Evolutionary conservation across 2,113 vertebrate species (phyloP).

Genomic region (Cromileptes altivelis): DNA sequence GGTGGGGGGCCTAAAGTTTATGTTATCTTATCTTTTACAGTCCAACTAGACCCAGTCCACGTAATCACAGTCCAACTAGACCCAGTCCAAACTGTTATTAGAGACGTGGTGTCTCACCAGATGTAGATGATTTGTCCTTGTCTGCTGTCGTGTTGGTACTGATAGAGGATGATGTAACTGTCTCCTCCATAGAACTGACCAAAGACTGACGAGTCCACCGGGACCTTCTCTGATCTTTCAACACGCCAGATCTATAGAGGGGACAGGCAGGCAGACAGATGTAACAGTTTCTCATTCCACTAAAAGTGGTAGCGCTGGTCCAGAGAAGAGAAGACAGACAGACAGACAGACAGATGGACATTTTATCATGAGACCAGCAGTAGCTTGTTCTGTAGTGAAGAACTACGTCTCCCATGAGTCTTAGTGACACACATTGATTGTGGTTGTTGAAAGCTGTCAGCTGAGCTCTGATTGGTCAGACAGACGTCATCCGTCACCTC

Average conservation of each 20-base stretch:
- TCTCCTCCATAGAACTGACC: conserved; percentile 94
- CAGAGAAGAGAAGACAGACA: too few species aligned
- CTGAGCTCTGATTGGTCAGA: not conserved
- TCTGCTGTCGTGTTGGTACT: conserved; percentile 82
- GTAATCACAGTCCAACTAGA: too few species aligned
- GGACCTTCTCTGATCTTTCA: conserved; percentile 89
- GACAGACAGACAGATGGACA: too few species aligned
- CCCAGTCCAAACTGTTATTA: too few species aligned
- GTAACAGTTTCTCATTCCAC: too few species aligned
- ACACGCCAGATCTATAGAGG: conserved; percentile 91
- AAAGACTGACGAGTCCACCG: conserved; percentile 72
- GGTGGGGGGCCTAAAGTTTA: too few species aligned
- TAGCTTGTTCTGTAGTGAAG: too few species aligned
- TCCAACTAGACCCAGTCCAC: too few species aligned
- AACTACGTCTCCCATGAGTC: not conserved
- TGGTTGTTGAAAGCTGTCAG: not conserved
- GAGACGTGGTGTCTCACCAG: conserved; percentile 83
- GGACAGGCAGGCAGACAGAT: not conserved
- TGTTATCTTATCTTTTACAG: too few species aligned
- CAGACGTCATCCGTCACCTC: conserved; percentile 73
- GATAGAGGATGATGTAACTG: conserved; percentile 92
- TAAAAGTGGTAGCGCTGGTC: too few species aligned
- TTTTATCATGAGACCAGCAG: too few species aligned
- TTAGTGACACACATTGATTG: not conserved
- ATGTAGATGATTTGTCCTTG: conserved; percentile 91